These are phyloP conservation scores for Drosophila sordidula DNA, from an alignment of 2,888 invertebrate genomes.

Conservation along the genomic window DNA sequence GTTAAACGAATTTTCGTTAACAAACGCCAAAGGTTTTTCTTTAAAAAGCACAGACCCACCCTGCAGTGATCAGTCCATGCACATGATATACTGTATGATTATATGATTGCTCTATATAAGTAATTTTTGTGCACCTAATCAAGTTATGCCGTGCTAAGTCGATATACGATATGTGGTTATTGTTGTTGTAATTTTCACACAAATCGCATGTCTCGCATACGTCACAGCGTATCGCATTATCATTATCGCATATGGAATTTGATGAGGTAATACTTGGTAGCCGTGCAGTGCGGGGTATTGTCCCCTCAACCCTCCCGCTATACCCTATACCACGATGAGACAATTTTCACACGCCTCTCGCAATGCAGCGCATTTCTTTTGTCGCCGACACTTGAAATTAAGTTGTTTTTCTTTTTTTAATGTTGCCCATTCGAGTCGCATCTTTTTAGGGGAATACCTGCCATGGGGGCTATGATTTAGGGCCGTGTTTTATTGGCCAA, in stretches of 20 bases:
- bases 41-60: no score
- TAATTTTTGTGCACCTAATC: slow-evolving; percentile 22
- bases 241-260: slow-evolving; percentile 58
- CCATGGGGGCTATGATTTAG: slow-evolving; percentile 28
- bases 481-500: slow-evolving; percentile 49
- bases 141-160: slow-evolving; percentile 36
- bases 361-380: slow-evolving; percentile 33
- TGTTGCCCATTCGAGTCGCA: slow-evolving; percentile 11
- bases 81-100: not conserved
- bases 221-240: slow-evolving; percentile 56
- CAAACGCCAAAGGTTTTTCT: no score
- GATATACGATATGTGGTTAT: not conserved
- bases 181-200: slow-evolving; percentile 5
- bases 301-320: not conserved
- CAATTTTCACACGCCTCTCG: slow-evolving; percentile 52
- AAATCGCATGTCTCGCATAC: slow-evolving; percentile 57
- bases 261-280: slow-evolving; percentile 53
- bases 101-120: slow-evolving; percentile 1
- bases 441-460: not conserved
- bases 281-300: not conserved
- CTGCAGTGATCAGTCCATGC: not conserved
- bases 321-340: not conserved
- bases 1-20: no score
- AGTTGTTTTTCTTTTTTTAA: slow-evolving; percentile 28
- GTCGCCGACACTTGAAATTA: slow-evolving; percentile 36